Evolutionary conservation across 1,140 invertebrate genomes (phyloP).

Genomic region (Drosophila sp.): DNA sequence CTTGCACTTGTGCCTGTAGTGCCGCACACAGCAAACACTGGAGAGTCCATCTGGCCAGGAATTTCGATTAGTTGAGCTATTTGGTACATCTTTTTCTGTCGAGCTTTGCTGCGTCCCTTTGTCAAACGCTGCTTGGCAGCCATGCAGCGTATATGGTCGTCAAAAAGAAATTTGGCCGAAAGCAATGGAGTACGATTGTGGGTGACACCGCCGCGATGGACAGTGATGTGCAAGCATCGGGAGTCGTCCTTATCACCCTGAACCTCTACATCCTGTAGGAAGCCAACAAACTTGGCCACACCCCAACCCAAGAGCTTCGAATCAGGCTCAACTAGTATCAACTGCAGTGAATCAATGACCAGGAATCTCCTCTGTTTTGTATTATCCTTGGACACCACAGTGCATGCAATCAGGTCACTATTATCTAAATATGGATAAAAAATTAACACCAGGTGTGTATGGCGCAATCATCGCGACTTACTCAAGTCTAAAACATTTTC

Average conservation of each 20-base stretch:
- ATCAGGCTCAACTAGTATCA: constrained; percentile 98
- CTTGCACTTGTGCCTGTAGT: constrained; percentile 59
- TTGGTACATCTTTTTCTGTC: constrained; percentile 97
- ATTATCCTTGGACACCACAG: constrained; percentile 94
- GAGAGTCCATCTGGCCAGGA: constrained; percentile 86
- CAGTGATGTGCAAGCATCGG: constrained; percentile 96
- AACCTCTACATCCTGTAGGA: constrained; percentile 92
- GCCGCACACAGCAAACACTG: constrained; percentile 81
- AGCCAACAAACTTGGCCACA: constrained; percentile 96
- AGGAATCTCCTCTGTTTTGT: constrained; percentile 95
- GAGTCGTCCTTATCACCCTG: constrained; percentile 97
- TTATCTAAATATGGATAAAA: constrained; percentile 88
- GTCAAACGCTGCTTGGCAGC: constrained; percentile 93
- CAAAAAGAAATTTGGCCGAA: constrained; percentile 97
- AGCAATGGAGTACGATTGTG: constrained; percentile 90
- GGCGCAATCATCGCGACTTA: constrained; percentile 83
- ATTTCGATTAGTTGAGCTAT: constrained; percentile 96
- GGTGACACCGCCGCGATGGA: constrained; percentile 89
- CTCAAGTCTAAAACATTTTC: constrained; percentile 96
- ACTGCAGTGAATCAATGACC: constrained; percentile 96
- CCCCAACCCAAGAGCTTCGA: constrained; percentile 96
- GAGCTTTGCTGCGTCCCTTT: constrained; percentile 96
- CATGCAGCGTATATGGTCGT: constrained; percentile 99
- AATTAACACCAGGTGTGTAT: constrained; percentile 32
- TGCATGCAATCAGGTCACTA: constrained; percentile 98